Evolutionary conservation across 92 coral and sea anemone species (phyloP), one percentile per base, ranked within the genome.

Genomic region (Pocillopora meandrina): DNA sequence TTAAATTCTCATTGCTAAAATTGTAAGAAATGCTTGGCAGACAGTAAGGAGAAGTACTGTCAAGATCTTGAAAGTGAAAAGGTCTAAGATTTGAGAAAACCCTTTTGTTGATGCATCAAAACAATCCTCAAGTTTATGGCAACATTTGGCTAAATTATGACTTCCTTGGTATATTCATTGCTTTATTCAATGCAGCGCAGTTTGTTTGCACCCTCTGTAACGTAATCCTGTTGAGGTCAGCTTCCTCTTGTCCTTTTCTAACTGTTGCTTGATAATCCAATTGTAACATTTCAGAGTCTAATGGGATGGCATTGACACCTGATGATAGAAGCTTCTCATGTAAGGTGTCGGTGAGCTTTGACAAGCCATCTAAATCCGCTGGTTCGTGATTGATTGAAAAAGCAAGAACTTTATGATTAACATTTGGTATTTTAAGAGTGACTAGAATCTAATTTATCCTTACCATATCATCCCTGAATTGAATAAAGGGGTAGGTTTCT

Each of bases 231-330:
- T 90, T 92, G 23, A 85, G 73, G 5, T 96, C 99, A 1, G 98
- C 87, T 73, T 94, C 99, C 67, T 92, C 95, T 68, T 90, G 93
- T 7, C 93, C 99, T 85, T 96, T 94, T 77, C 92, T 90, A 5
- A 94, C 80, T 61, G 98, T 92, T 10, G 98, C 90, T 56, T 90
- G 98, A 63, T 92, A 95, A 79, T 94, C 98, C 70, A 92, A 86
- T 80, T 94, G 98, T 52, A 84, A 74, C 82, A 90, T 88, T 81
- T 94, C 95, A 73, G 95, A 90, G 80, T 96, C 99, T 56, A 95
- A 75, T 5, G 99, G 99, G 47, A 96, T 89, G 35, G 99, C 94
- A 79, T 95, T 92, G 72, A 96, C 90, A 20, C 99, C 99, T 21
- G 98, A 95, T 0, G 94, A 82, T 74, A 90, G 79, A 26, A 96